Percentiles rank a stretch among this genome's conserved stretches.
Conservation (phyloP, 2,888 invertebrate genomes). For the Bombylius major region DNA sequence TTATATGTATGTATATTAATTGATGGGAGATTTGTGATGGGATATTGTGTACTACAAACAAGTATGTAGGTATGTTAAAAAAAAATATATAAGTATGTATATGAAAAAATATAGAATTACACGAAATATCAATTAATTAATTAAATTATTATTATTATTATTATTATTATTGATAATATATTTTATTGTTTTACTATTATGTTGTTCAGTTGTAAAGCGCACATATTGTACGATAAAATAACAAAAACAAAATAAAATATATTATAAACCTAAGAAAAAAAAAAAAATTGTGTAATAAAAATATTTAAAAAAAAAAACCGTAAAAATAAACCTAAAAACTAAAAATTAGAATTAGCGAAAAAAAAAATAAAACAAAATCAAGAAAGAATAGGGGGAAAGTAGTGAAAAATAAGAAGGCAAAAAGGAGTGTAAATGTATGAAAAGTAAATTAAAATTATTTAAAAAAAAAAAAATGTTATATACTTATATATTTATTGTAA, state of each 20-base stretch:
- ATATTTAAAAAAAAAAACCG: background rate
- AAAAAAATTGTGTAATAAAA: conserved; percentile 4
- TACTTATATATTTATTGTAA: background rate
- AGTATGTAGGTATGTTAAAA: too few species aligned
- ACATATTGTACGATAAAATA: conserved; percentile 4
- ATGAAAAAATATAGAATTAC: too few species aligned
- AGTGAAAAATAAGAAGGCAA: too few species aligned
- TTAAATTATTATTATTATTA: too few species aligned
- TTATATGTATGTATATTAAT: too few species aligned
- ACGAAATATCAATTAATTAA: too few species aligned
- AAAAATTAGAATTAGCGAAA: conserved; percentile 2
- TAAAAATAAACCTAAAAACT: background rate
- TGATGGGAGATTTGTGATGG: too few species aligned
- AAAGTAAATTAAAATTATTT: background rate
- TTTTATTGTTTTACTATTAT: conserved; percentile 4
- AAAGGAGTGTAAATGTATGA: background rate
- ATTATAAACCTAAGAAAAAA: conserved; percentile 3
- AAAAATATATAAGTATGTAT: too few species aligned
- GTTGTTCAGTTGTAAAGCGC: conserved; percentile 6
- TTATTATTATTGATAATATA: conserved; percentile 2
- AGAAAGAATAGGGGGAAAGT: background rate
- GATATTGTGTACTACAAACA: too few species aligned
- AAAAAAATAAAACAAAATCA: background rate
- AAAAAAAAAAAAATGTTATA: background rate
- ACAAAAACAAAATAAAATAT: background rate